phyloP scores from a whole-genome alignment of 2,888 invertebrate genomes.

The Lymantria monacha region DNA sequence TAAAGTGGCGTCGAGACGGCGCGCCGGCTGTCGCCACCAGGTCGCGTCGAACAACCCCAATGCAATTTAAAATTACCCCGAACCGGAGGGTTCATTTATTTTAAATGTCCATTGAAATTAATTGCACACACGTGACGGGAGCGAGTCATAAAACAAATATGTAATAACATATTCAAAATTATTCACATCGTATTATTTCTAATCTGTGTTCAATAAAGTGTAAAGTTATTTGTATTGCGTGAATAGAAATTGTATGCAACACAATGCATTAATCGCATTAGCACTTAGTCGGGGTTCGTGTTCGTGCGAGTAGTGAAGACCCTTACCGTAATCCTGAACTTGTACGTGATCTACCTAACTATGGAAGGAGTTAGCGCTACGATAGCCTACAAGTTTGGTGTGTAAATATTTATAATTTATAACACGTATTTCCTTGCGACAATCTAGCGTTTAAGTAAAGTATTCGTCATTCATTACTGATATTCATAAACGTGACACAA shows the following conservation, averaged over 20 bases:
- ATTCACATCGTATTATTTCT: constrained; percentile 45
- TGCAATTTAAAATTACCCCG: constrained; percentile 70
- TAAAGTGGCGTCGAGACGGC: constrained; percentile 28
- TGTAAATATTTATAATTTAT: constrained; percentile 6
- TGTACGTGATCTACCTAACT: constrained; percentile 32
- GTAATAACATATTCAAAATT: constrained; percentile 55
- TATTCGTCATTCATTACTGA: neutral
- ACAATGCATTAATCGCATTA: constrained; percentile 60
- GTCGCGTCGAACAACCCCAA: constrained; percentile 52
- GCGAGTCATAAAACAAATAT: constrained; percentile 40
- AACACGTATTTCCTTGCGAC: constrained; percentile 7
- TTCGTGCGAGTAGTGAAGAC: constrained; percentile 36
- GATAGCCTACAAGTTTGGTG: neutral
- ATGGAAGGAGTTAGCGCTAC: constrained; percentile 9
- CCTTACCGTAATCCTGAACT: constrained; percentile 32
- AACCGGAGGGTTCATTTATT: constrained; percentile 53
- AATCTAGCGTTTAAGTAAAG: constrained; percentile 1
- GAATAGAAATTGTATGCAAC: constrained; percentile 63
- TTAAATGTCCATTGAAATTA: constrained; percentile 52
- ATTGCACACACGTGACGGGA: constrained; percentile 42
- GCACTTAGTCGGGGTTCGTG: constrained; percentile 46
- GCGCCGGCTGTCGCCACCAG: constrained; percentile 44
- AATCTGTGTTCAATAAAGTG: constrained; percentile 61
- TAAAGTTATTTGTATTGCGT: constrained; percentile 68
- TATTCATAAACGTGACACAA: constrained; percentile 14